Percentiles rank a stretch among this genome's conserved stretches.
These are phyloP conservation scores for Lasioglossum malachurum DNA, from an alignment of 2,888 invertebrate species.

Conservation along the genomic window DNA sequence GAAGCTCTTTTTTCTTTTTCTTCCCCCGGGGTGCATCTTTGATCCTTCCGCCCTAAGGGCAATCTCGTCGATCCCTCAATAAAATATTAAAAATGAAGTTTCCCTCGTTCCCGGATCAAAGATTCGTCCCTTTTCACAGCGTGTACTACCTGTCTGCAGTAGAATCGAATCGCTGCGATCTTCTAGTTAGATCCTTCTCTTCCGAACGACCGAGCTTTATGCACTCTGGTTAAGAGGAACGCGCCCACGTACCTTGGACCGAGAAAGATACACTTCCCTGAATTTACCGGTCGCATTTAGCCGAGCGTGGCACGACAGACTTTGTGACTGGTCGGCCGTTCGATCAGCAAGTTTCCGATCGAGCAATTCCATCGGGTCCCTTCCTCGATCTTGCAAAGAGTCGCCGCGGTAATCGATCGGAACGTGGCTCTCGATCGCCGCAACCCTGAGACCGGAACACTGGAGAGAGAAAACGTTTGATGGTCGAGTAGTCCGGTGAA, in stretches of 20 bases:
- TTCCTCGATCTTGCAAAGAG: constrained; percentile 47
- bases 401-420: constrained; percentile 68
- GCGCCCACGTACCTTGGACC: background rate
- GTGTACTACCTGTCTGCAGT: background rate
- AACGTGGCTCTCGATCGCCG: constrained; percentile 60
- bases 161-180: background rate
- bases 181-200: background rate
- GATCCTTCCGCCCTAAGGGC: background rate
- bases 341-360: constrained; percentile 30
- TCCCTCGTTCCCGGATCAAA: background rate
- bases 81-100: background rate
- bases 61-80: background rate
- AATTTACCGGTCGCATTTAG: constrained; percentile 34
- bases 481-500: constrained; percentile 69
- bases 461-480: constrained; percentile 53
- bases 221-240: background rate
- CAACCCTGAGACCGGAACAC: constrained; percentile 73
- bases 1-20: background rate
- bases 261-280: constrained; percentile 27
- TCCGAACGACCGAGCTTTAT: background rate
- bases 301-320: constrained; percentile 55
- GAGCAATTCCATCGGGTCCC: background rate
- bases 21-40: background rate
- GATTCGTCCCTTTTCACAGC: background rate
- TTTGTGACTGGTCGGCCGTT: background rate